A percentile compares a stretch with the other conserved stretches of the same genome.
These are phyloP conservation scores for Pherbina coryleti DNA, from an alignment of 2,888 invertebrate species.

Conservation along the genomic window DNA sequence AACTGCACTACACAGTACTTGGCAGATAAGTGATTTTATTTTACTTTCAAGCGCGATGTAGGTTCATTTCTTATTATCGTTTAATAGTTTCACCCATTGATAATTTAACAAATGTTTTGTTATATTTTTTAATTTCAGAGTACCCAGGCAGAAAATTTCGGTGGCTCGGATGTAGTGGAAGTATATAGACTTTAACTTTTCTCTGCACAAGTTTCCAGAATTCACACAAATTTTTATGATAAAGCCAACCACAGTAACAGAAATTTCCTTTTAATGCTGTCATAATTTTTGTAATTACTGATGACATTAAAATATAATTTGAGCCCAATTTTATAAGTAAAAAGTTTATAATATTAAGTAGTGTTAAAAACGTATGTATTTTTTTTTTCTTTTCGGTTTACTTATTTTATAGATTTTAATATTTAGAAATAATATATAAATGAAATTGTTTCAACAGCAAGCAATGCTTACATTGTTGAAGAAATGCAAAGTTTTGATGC, in stretches of 20 bases:
- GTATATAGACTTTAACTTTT: neutral
- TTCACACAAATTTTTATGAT: neutral
- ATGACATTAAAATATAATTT: neutral
- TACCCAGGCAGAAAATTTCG: constrained; percentile 68
- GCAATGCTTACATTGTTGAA: neutral
- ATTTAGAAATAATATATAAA: neutral
- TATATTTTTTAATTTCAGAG: constrained; percentile 62
- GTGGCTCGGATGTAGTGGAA: constrained; percentile 57
- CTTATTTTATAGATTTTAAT: constrained; percentile 3
- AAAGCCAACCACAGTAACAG: neutral
- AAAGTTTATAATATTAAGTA: neutral
- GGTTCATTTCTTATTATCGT: too few species aligned
- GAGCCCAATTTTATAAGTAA: neutral
- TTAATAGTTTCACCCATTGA: too few species aligned
- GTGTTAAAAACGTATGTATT: neutral
- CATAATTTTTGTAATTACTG: neutral
- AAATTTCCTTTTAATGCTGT: neutral
- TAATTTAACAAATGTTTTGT: too few species aligned
- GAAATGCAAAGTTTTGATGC: neutral
- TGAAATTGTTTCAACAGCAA: neutral
- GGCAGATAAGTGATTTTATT: too few species aligned
- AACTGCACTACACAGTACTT: too few species aligned
- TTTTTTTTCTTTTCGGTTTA: neutral
- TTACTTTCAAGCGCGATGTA: too few species aligned
- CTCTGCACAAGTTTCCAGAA: neutral